Conservation (phyloP, 2,113 vertebrate species). For the Dicentrarchus labrax region DNA sequence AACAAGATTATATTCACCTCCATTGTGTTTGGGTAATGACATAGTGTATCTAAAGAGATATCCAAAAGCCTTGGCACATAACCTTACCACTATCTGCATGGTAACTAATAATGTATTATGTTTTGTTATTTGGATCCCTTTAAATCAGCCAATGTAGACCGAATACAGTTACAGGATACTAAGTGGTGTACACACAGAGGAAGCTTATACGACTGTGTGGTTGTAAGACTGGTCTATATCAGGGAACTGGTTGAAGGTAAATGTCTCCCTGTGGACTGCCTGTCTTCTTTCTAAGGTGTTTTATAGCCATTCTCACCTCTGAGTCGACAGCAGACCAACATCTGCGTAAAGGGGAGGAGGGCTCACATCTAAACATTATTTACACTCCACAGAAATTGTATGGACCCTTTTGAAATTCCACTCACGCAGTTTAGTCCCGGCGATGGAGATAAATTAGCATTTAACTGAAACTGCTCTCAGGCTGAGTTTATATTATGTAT, state of each 20-base stretch:
- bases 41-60: background rate
- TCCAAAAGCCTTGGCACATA: background rate
- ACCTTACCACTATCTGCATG: background rate
- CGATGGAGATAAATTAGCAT: constrained; percentile 19
- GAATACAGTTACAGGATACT: background rate
- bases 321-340: background rate
- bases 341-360: background rate
- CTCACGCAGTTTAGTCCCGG: background rate
- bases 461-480: constrained; percentile 15
- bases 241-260: background rate
- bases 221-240: background rate
- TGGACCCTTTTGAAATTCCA: constrained; percentile 40
- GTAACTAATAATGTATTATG: background rate
- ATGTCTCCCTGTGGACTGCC: background rate
- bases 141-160: background rate
- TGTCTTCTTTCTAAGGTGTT: constrained; percentile 17
- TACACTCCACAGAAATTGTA: constrained; percentile 28
- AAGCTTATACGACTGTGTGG: background rate
- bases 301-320: constrained; percentile 30
- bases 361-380: constrained; percentile 40
- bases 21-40: background rate
- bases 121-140: background rate
- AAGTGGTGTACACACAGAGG: background rate
- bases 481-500: background rate
- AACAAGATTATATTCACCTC: background rate